Evolutionary conservation across 2,888 invertebrate genomes (phyloP), one percentile per base, ranked within the genome.

Genomic region (Limnephilus auricula): DNA sequence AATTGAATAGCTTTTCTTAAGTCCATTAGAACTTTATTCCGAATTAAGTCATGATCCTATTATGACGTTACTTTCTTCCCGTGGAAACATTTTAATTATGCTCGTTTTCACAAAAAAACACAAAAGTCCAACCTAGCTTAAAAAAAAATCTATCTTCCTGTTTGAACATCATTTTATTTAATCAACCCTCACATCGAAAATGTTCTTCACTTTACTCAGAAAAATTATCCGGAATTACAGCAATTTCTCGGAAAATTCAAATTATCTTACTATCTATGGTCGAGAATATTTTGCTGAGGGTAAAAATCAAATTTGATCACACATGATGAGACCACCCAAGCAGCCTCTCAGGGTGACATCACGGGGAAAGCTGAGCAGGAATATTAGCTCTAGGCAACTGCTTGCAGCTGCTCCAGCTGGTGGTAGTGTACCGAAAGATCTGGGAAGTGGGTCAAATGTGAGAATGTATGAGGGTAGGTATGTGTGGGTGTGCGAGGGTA

Each of bases 301-400:
- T 34, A 79, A 79, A 89, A 89, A 89, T 92, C 88, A 87, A 92
- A 91, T 92, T 92, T 92, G 91, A 92, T 92, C 85, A 87, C 82
- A 78, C 83, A 25, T n/a, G 91, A 82, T 89, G 88, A 25, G 89
- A n/a, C 87, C 65, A 34, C 89, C 45, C 78, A 32, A 9, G 45
- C 45, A 34, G 30, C 45, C 79, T 34, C 50, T 34, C 31, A 32
- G 25, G 82, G 34, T n/a, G 82, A 82, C 82, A 82, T 37, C 37
- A n/a, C 82, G 82, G 82, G 32, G 34, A 37, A 30, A 80, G 80
- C 80, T 80, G 32, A 34, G 15, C 0, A 37, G 34, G 25, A 25
- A 82, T 82, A 82, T 82, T 82, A 32, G 82, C 82, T 32, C 34
- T 65, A 25, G 65, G 65, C 65, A n/a, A n/a, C 65, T 65, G 25